phyloP scores from a whole-genome alignment of 2,888 invertebrate genomes.

The Pyralis farinalis region DNA sequence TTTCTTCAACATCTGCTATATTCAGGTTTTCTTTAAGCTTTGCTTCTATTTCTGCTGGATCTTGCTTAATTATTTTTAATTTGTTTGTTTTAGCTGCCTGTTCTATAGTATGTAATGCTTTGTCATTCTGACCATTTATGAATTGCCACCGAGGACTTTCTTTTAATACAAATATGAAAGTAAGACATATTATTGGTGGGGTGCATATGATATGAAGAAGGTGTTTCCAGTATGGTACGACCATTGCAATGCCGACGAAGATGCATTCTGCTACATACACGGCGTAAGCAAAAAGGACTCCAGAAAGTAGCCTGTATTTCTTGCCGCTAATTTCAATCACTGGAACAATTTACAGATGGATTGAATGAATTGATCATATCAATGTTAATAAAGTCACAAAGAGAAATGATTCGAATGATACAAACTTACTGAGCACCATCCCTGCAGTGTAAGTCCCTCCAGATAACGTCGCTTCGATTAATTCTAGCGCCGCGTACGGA shows the following conservation, averaged over 20 bases:
- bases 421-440: conserved; percentile 51
- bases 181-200: conserved; percentile 46
- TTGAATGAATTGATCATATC: no score
- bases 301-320: conserved; percentile 45
- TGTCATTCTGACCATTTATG: conserved; percentile 44
- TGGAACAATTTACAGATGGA: conserved; percentile 29
- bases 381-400: no score
- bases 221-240: conserved; percentile 55
- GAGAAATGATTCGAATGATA: no score
- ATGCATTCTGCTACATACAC: conserved; percentile 53
- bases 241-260: conserved; percentile 52
- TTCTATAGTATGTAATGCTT: conserved; percentile 43
- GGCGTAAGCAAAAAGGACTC: conserved; percentile 50
- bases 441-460: conserved; percentile 52
- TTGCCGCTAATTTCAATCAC: conserved; percentile 59
- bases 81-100: conserved; percentile 47
- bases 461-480: conserved; percentile 47
- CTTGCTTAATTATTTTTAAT: conserved; percentile 34
- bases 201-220: conserved; percentile 50
- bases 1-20: conserved; percentile 37
- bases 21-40: conserved; percentile 47
- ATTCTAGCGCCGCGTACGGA: conserved; percentile 49
- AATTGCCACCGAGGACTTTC: conserved; percentile 67
- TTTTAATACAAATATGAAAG: conserved; percentile 38
- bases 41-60: conserved; percentile 30